These are phyloP conservation scores for Crotalus viridis DNA, from an alignment of 2,113 vertebrate species.

Conservation along the genomic window DNA sequence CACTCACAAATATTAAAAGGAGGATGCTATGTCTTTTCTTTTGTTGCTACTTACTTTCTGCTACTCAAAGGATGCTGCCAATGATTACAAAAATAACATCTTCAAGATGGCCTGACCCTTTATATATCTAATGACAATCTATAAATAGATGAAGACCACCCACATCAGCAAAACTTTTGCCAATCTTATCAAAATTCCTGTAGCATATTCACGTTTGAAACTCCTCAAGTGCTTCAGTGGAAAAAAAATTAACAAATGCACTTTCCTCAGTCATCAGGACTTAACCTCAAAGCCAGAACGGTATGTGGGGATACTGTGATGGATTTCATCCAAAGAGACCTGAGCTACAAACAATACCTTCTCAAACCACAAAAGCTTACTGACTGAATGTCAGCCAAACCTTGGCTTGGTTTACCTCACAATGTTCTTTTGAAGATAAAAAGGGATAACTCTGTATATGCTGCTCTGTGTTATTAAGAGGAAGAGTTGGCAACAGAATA, in stretches of 20 bases:
- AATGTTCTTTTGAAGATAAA: neutral
- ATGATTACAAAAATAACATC: neutral
- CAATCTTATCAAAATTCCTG: neutral
- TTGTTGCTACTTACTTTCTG: neutral
- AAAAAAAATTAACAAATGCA: neutral
- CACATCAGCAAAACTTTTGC: neutral
- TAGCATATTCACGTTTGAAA: neutral
- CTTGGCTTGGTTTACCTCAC: neutral
- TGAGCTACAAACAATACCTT: neutral
- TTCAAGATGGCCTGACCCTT: neutral
- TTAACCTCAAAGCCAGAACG: neutral
- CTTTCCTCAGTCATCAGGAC: neutral
- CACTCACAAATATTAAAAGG: neutral
- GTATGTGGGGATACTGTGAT: neutral
- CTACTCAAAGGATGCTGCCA: neutral
- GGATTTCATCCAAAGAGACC: neutral
- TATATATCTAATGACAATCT: neutral
- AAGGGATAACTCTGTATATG: neutral
- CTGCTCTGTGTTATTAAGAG: neutral
- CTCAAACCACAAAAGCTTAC: neutral
- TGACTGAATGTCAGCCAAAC: neutral
- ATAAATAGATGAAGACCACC: neutral
- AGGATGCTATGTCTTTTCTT: neutral
- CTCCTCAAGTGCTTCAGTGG: neutral
- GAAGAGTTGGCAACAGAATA: neutral